Conservation (phyloP, 2,888 invertebrate species). For the Drosophila monieri region DNA sequence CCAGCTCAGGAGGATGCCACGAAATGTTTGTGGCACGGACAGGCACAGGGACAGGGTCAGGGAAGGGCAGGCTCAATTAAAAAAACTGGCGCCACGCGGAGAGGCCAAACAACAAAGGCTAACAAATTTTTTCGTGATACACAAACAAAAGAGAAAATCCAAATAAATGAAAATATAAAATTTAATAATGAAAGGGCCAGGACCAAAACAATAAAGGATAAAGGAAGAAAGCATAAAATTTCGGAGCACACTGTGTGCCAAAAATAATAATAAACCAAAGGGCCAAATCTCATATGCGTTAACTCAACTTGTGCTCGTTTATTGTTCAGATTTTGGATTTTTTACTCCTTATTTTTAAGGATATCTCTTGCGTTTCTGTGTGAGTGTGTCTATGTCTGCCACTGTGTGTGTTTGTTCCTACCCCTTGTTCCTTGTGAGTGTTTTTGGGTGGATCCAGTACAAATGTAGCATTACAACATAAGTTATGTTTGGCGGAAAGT, state of each 20-base stretch:
- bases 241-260: slow-evolving; percentile 10
- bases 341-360: slow-evolving; percentile 10
- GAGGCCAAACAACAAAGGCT: slow-evolving; percentile 62
- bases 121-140: slow-evolving; percentile 62
- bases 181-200: slow-evolving; percentile 68
- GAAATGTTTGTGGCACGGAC: not conserved
- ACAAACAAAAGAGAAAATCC: slow-evolving; percentile 16
- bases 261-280: slow-evolving; percentile 47
- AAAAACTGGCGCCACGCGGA: slow-evolving; percentile 46
- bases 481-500: not conserved
- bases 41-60: not conserved
- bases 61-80: slow-evolving; percentile 62
- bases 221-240: slow-evolving; percentile 11
- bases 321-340: slow-evolving; percentile 33
- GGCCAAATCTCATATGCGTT: slow-evolving; percentile 67
- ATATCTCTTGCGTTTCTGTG: slow-evolving; percentile 23
- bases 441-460: slow-evolving; percentile 40
- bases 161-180: slow-evolving; percentile 57
- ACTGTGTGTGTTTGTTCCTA: slow-evolving; percentile 36
- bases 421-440: slow-evolving; percentile 19
- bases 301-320: slow-evolving; percentile 64
- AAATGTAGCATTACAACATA: slow-evolving; percentile 13
- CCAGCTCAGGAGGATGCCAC: slow-evolving; percentile 25
- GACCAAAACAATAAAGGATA: slow-evolving; percentile 19
- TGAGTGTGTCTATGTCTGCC: slow-evolving; percentile 28